A percentile compares a stretch with the other conserved stretches of the same genome.
phyloP scores from a whole-genome alignment of 2,797 vertebrate species.

The Allobates femoralis region DNA sequence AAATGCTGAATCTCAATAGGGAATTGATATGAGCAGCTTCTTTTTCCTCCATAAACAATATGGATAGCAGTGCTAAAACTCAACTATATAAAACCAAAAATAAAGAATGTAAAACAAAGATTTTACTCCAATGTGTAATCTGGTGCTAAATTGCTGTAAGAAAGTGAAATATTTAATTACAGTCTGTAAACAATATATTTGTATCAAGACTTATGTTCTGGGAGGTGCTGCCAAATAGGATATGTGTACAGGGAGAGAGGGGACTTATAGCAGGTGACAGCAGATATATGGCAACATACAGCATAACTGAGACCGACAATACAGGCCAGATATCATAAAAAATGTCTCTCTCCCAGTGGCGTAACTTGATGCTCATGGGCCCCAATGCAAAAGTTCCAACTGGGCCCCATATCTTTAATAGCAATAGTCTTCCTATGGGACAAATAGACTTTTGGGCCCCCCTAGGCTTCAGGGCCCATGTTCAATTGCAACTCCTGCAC shows the following conservation, averaged over 20 bases:
- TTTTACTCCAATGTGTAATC: neutral
- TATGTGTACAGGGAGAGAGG: neutral
- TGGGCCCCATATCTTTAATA: too few relatives aligned
- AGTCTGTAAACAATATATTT: neutral
- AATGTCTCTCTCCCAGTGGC: too few relatives aligned
- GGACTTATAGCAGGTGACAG: neutral
- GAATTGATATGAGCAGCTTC: conserved; percentile 25
- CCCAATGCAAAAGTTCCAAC: too few relatives aligned
- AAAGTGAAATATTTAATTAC: neutral
- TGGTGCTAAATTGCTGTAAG: neutral
- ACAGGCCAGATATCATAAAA: neutral
- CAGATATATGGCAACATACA: neutral
- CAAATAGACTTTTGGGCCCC: too few relatives aligned
- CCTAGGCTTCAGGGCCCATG: too few relatives aligned
- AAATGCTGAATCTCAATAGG: neutral
- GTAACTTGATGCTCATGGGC: too few relatives aligned
- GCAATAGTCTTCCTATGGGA: too few relatives aligned
- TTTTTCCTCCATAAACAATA: conserved; percentile 21
- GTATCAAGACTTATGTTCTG: neutral
- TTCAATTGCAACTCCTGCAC: too few relatives aligned
- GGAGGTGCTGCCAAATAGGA: neutral
- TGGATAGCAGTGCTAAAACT: neutral
- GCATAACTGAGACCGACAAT: neutral
- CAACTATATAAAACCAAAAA: neutral
- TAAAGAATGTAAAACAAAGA: neutral